Base-by-base conservation (phyloP, 2,113 vertebrate genomes). In the Myotis yumanensis region DNA sequence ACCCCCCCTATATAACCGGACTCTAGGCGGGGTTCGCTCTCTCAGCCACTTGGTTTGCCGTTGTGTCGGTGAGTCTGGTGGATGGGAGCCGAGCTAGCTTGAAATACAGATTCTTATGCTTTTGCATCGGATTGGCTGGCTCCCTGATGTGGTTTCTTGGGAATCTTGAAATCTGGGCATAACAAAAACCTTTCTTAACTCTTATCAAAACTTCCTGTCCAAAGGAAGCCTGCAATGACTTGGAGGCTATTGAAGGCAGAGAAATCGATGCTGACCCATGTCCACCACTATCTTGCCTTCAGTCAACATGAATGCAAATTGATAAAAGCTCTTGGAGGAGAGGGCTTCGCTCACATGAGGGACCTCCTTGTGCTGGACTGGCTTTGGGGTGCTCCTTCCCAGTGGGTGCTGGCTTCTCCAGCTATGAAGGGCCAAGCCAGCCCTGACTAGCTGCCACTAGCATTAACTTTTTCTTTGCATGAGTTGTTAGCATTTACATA, bases 401-500 rank as follows among this genome's bases (percentile, higher is more conserved):
- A 5, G 18, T 16, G 30, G 23, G 52, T 35, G 35, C 71, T 30
- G 30, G 22, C 46, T 83, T 79, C 32, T 25, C 14, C 12, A 37
- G 7, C 28, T 20, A 1, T 1, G 18, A 64, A 66, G 62, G 35
- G 17, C 66, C 48, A 62, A 52, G 10, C 52, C 40, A 90, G 30
- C 66, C 75, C 35, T 25, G 54, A 48, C 69, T 35, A 57, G 71
- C 51, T 77, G 59, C 82, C 62, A n/a, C n/a, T 25, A 62, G 51
- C 62, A 83, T 22, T 81, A 86, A 76, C 43, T 43, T 28, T 71
- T 77, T 83, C 16, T 77, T 83, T 7, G 23, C 0, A 2, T 4
- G 40, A 75, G 40, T 37, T n/a, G 35, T 80, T 86, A 90, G 17
- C 16, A 2, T 82, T 82, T 86, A 66, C 57, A 73, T 51, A 80